Evolutionary conservation across 2,888 invertebrate genomes (phyloP), one percentile per base, ranked within the genome.

Genomic region (Sphaerophoria taeniata): DNA sequence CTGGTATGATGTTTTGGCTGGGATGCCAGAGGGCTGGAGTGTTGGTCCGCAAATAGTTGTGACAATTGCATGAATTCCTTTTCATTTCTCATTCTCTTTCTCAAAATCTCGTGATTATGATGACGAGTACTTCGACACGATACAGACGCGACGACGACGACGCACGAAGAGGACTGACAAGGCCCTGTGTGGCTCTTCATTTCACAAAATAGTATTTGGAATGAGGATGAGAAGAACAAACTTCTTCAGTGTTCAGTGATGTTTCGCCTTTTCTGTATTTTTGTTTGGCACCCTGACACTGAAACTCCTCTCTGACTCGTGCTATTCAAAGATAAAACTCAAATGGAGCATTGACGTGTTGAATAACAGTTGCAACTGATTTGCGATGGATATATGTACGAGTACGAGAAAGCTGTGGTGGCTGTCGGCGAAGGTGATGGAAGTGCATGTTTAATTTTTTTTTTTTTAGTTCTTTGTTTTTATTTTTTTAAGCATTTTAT

Each of bases 61-160:
- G 80, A 85, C 80, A 85, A 85, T 85, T 76, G 84, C 75, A 80
- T 76, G n/a, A 80, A 85, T 85, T 73, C 58, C 80, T 69, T 73
- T 85, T 80, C 67, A 80, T 80, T 76, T 45, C 76, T 75, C 61
- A 76, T 71, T 53, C 39, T 67, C 24, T 24, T 24, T 24, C 67
- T 36, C 67, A 24, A 36, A 67, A 39, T 7, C 16, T 36, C 53
- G 11, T 24, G 58, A 24, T 24, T 39, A 76, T 69, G 70, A 78
- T 84, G 84, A 74, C 73, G 77, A 16, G 39, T 31, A 9, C 49
- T 56, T 39, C 60, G 60, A 60, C 16, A 16, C 14, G 6, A 4
- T 49, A 16, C 6, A 16, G 5, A 11, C 11, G 34, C 9, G 36
- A 56, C 58, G 24, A 72, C 73, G 24, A 65, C 14, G 16, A 72